Base-by-base conservation (phyloP, 2,888 invertebrate species). In the Sabellastarte sp. region DNA sequence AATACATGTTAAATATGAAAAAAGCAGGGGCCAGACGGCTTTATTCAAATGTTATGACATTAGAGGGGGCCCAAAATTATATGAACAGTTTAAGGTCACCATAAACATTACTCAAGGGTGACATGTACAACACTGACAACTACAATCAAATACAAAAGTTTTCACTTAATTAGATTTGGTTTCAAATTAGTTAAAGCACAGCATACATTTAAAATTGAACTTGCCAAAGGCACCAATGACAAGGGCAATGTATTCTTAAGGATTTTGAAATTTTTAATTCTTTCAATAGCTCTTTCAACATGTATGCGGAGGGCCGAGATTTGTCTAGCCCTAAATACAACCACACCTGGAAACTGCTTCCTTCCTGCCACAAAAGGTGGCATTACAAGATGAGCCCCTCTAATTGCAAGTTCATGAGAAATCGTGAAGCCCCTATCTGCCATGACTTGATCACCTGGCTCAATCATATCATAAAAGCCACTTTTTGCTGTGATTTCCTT, bases 261-360 rank as follows among this genome's bases (percentile, higher is more conserved):
- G 5, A 53, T 53, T 5, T 24, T 5, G 26, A 15, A 58, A 26
- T 53, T 53, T 24, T 53, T 53, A 53, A 53, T 15, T 24, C 53
- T 53, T 53, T 53, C 53, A n/a, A 53, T 53, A n/a, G 53, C 53
- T 26, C 53, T 53, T 26, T 53, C 53, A 15, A 53, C 53, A 53
- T 53, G 53, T 15, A 53, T 53, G 5, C 53, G 53, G 4, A 53
- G 24, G 24, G 20, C 26, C 24, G 53, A 15, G 53, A 53, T 5
- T n/a, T 26, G 53, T 24, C 53, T 10, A n/a, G 53, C 26, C 24
- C 53, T 15, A 15, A 4, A 5, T 15, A 53, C 53, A 15, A n/a
- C 20, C 4, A 15, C 5, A 26, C 20, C 53, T n/a, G 20, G 15
- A n/a, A 53, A 24, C 24, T 53, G 53, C 24, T 26, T 53, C 5